Conservation (phyloP, 2,888 invertebrate species). For the Tethea ocularis region DNA sequence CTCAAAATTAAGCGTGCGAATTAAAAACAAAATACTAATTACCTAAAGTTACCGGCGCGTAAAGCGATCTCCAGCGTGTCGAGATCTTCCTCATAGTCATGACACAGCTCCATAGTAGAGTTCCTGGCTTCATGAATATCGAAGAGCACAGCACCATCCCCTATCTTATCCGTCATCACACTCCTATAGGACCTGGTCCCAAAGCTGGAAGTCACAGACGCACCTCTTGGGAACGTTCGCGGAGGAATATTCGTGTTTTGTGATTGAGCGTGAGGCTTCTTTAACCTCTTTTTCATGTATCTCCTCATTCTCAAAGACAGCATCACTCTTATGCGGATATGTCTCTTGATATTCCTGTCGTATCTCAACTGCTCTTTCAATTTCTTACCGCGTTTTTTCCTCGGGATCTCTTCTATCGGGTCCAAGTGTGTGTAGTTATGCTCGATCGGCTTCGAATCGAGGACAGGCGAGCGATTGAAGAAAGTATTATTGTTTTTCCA, state of each 20-base stretch:
- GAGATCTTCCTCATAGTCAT: conserved; percentile 75
- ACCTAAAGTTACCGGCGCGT: conserved; percentile 83
- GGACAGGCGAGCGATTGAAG: conserved; percentile 57
- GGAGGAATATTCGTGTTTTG: conserved; percentile 65
- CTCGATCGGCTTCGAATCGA: conserved; percentile 56
- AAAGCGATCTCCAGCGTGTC: conserved; percentile 76
- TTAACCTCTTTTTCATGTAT: conserved; percentile 71
- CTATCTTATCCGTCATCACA: conserved; percentile 70
- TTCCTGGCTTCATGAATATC: conserved; percentile 79
- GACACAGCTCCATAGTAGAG: conserved; percentile 73
- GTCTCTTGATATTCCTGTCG: conserved; percentile 85
- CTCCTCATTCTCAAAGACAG: conserved; percentile 85
- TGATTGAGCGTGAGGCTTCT: conserved; percentile 47
- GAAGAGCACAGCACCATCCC: conserved; percentile 73
- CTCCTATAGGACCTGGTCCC: conserved; percentile 73
- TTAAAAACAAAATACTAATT: conserved; percentile 33
- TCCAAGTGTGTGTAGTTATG: conserved; percentile 56
- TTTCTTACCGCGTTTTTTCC: conserved; percentile 59
- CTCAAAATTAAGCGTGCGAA: conserved; percentile 3
- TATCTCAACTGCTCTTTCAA: conserved; percentile 78
- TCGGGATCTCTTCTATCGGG: conserved; percentile 71
- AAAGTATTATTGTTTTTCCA: conserved; percentile 73
- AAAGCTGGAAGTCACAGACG: conserved; percentile 66
- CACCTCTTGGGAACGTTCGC: conserved; percentile 63
- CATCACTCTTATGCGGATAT: conserved; percentile 87